Evolutionary conservation across 2,888 invertebrate genomes (phyloP), one percentile per base, ranked within the genome.

Genomic region (Calameuta idolon): DNA sequence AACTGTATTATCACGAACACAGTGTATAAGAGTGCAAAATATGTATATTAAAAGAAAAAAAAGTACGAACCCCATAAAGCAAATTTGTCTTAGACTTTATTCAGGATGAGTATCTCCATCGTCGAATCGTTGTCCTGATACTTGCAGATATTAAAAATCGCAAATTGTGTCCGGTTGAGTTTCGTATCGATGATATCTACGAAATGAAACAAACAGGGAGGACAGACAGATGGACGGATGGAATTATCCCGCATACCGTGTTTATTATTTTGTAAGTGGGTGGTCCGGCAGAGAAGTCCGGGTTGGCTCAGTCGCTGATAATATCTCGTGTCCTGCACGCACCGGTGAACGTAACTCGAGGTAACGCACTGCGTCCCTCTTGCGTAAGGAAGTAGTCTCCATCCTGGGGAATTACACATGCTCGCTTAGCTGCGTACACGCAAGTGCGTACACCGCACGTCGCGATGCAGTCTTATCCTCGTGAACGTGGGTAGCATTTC

Each of bases 251-350:
- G 85, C 84, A 85, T 86, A 83, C 82, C 87, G 87, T 87, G 87
- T 89, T 89, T 89, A 89, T 88, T 89, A 89, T 89, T 89, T 89
- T 86, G 87, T 85, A 74, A 86, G 87, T 89, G 89, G 89, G 89
- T 90, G 89, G 89, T 90, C 89, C 83, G 79, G 84, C 82, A 85
- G 81, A 80, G 81, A 85, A 87, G 86, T 88, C 87, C 86, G 84
- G 85, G 81, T 85, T 85, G 83, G 83, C 86, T 87, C 87, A 87
- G 87, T 87, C 86, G 85, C 86, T 84, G 88, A 88, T 88, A 88
- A 85, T 85, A 88, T 88, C 87, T 87, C 86, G 83, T 84, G 85
- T 83, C 81, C 79, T 81, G 83, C 82, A 83, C 88, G 88, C 88
- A 87, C 87, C 86, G 87, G 85, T 88, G 87, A 87, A 85, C 84